These are phyloP conservation scores for Antidorcas marsupialis DNA, from an alignment of 2,113 vertebrate species.

Conservation along the genomic window DNA sequence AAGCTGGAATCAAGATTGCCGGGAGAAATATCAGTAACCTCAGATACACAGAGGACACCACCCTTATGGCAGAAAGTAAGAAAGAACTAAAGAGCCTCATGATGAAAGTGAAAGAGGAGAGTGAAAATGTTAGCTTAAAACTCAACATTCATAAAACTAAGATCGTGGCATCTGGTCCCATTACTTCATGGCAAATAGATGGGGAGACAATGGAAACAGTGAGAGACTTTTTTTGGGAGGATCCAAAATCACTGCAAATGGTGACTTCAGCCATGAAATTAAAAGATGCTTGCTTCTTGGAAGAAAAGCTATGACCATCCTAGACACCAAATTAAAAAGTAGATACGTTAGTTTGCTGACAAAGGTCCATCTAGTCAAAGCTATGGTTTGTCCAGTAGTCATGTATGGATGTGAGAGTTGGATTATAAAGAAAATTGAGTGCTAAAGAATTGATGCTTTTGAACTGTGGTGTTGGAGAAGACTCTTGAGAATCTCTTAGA, in stretches of 20 bases:
- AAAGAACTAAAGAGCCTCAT: not conserved
- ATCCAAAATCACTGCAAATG: not conserved
- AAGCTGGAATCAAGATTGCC: not conserved
- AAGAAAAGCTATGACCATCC: not conserved
- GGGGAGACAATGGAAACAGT: not conserved
- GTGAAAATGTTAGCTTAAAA: not conserved
- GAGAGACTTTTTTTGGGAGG: not conserved
- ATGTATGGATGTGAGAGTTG: not conserved
- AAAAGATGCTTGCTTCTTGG: not conserved
- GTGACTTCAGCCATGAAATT: not conserved
- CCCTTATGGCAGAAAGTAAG: not conserved
- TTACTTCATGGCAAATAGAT: not conserved
- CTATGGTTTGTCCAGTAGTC: not conserved
- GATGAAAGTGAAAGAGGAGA: not conserved
- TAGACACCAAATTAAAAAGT: not conserved
- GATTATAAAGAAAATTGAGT: not conserved
- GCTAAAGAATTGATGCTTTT: not conserved
- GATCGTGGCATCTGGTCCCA: not conserved
- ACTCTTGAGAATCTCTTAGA: not conserved
- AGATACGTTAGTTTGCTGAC: not conserved
- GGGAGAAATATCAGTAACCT: not conserved
- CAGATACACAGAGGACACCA: not conserved
- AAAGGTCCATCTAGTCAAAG: not conserved
- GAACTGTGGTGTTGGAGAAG: not conserved
- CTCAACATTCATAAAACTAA: not conserved